phyloP scores from a whole-genome alignment of 2,797 vertebrate genomes.

The Phyllotis vaccarum region DNA sequence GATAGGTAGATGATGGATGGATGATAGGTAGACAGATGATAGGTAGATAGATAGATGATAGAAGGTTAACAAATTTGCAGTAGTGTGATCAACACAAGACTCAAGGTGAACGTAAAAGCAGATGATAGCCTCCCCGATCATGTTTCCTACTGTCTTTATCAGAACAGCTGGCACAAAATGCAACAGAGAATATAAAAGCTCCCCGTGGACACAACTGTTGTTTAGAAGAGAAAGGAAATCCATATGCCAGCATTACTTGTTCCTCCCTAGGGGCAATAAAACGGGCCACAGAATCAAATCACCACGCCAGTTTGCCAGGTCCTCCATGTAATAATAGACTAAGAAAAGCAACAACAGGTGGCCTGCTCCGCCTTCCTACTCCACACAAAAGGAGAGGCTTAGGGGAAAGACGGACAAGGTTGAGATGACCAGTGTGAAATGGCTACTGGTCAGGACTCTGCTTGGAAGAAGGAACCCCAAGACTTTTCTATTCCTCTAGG shows the following conservation, averaged over 20 bases:
- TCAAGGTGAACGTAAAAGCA: slow-evolving; percentile 62
- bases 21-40: no score
- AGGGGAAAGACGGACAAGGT: not conserved
- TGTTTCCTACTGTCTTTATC: slow-evolving; percentile 65
- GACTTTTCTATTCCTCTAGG: not conserved
- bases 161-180: slow-evolving; percentile 75
- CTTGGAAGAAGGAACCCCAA: not conserved
- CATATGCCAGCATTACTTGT: slow-evolving; percentile 41
- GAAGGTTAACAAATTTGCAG: not conserved
- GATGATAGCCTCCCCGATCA: slow-evolving; percentile 46
- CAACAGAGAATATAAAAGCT: slow-evolving; percentile 41
- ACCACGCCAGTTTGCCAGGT: slow-evolving; percentile 15
- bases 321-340: slow-evolving; percentile 30
- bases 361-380: slow-evolving; percentile 58
- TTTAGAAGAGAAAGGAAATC: slow-evolving; percentile 49
- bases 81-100: slow-evolving; percentile 63
- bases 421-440: not conserved
- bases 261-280: slow-evolving; percentile 56
- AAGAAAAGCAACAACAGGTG: slow-evolving; percentile 73
- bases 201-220: slow-evolving; percentile 23
- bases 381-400: not conserved
- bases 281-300: slow-evolving; percentile 47
- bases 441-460: not conserved
- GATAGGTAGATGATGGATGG: no score
- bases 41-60: no score